Conservation (phyloP, 1,140 invertebrate genomes). For the Danaus plexippus region DNA sequence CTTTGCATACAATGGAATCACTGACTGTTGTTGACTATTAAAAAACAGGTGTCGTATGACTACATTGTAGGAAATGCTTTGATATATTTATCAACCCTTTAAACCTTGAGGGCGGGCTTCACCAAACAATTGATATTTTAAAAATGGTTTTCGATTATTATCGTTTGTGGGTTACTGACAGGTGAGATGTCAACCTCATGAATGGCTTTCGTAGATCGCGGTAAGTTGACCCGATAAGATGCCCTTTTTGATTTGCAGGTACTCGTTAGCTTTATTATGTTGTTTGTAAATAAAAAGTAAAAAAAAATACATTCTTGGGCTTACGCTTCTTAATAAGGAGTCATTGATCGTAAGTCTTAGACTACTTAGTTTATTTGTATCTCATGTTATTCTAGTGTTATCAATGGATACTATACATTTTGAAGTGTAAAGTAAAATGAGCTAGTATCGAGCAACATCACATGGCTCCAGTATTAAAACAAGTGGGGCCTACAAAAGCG, state of each 20-base stretch:
- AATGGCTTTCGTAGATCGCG: slow-evolving; percentile 27
- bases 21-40: slow-evolving; percentile 40
- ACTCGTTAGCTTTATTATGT: slow-evolving; percentile 12
- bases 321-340: no score
- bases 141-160: slow-evolving; percentile 62
- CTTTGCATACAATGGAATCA: slow-evolving; percentile 46
- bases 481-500: slow-evolving; percentile 61
- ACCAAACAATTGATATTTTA: slow-evolving; percentile 52
- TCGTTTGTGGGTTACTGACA: slow-evolving; percentile 61
- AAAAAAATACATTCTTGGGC: not conserved
- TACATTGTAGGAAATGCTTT: slow-evolving; percentile 42
- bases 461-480: slow-evolving; percentile 58
- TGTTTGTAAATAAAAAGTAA: slow-evolving; percentile 12
- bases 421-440: no score
- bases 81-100: slow-evolving; percentile 71
- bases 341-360: no score
- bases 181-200: slow-evolving; percentile 61
- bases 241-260: slow-evolving; percentile 26
- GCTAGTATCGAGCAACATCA: slow-evolving; percentile 39
- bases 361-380: no score
- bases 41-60: slow-evolving; percentile 59
- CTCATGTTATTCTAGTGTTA: not conserved
- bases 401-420: no score
- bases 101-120: slow-evolving; percentile 52
- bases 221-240: slow-evolving; percentile 52